phyloP scores from a whole-genome alignment of 2,888 invertebrate genomes.

The Drosophila maculinotata region DNA sequence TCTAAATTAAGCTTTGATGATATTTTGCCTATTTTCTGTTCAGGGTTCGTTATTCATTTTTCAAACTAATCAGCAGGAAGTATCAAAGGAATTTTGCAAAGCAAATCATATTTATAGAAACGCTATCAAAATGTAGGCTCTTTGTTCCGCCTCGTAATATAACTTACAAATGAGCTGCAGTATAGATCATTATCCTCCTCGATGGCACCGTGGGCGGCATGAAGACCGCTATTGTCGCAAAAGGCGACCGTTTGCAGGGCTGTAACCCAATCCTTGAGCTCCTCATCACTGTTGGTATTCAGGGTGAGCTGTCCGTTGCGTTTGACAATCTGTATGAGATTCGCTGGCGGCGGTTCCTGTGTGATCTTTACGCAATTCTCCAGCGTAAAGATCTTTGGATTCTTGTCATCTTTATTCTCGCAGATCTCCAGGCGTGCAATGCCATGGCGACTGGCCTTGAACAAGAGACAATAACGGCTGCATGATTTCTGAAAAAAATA shows the following conservation, averaged over 20 bases:
- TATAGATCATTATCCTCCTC: conserved; percentile 96
- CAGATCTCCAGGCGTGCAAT: conserved; percentile 94
- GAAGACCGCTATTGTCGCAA: conserved; percentile 87
- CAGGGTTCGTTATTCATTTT: too few relatives aligned
- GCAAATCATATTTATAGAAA: too few relatives aligned
- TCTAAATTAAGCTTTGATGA: too few relatives aligned
- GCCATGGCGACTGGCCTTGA: conserved; percentile 93
- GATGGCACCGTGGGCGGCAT: conserved; percentile 86
- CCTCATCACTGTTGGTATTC: conserved; percentile 88
- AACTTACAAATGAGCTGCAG: conserved; percentile 89
- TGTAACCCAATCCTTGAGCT: conserved; percentile 91
- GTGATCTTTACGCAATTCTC: conserved; percentile 95
- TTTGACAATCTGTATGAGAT: conserved; percentile 89
- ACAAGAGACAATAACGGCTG: conserved; percentile 88
- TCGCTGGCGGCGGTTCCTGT: conserved; percentile 87
- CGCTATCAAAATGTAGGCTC: too few relatives aligned
- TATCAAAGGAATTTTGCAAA: too few relatives aligned
- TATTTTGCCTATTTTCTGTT: too few relatives aligned
- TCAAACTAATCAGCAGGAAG: too few relatives aligned
- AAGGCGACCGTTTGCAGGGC: conserved; percentile 93
- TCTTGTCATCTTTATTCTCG: conserved; percentile 91
- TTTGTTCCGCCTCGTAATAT: too few relatives aligned
- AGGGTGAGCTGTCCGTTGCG: conserved; percentile 89
- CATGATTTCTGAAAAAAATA: conserved; percentile 89
- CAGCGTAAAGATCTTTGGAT: conserved; percentile 92